Evolutionary conservation across 2,797 vertebrate species (phyloP).

Genomic region (Dendrocincla fuliginosa): DNA sequence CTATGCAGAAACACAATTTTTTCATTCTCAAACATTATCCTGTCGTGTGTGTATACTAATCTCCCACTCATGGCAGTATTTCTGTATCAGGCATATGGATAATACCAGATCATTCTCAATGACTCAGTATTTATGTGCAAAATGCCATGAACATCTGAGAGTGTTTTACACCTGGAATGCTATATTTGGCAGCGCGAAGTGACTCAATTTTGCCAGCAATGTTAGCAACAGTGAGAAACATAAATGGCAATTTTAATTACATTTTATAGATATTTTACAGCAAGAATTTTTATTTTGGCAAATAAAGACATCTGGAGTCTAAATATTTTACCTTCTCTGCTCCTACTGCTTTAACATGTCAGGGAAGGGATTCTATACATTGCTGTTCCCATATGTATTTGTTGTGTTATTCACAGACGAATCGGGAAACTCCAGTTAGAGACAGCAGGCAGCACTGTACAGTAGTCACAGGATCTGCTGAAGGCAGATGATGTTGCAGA

Average conservation of each 20-base stretch:
- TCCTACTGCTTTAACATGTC: conserved; percentile 29
- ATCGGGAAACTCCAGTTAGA: not conserved
- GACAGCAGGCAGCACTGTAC: not conserved
- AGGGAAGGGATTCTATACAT: not conserved
- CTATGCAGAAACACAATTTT: not conserved
- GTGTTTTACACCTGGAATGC: conserved; percentile 63
- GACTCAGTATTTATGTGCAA: conserved; percentile 65
- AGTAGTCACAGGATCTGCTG: not conserved
- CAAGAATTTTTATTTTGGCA: conserved; percentile 50
- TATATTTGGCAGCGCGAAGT: conserved; percentile 54
- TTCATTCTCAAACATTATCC: conserved; percentile 32
- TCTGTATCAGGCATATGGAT: conserved; percentile 65
- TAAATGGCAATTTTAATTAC: conserved; percentile 61
- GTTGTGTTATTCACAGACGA: not conserved
- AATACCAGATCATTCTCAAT: conserved; percentile 57
- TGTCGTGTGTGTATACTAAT: conserved; percentile 28
- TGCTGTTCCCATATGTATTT: not conserved
- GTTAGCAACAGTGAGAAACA: conserved; percentile 21
- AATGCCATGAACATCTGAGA: conserved; percentile 64
- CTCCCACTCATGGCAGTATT: conserved; percentile 58
- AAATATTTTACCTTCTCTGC: conserved; percentile 63
- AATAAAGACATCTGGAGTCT: conserved; percentile 64
- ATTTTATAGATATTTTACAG: conserved; percentile 37
- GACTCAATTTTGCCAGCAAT: conserved; percentile 49
- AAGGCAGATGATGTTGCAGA: not conserved